A percentile compares a stretch with the other conserved stretches of the same genome.
These are phyloP conservation scores for Nemoura dubitans DNA, from an alignment of 2,888 invertebrate genomes.

Conservation along the genomic window DNA sequence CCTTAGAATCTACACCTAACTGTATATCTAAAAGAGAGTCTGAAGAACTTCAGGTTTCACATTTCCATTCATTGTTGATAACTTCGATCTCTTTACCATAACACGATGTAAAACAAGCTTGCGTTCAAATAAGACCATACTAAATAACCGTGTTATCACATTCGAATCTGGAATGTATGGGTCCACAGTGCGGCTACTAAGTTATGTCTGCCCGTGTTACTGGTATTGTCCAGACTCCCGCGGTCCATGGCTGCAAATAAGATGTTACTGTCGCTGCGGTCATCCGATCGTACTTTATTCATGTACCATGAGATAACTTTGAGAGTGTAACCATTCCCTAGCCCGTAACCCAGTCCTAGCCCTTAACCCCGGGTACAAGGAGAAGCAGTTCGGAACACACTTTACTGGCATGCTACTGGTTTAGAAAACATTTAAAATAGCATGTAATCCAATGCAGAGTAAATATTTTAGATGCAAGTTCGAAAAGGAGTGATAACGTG, in stretches of 20 bases:
- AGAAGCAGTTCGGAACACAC: no score
- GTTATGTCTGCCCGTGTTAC: slow-evolving; percentile 9
- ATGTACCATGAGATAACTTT: background rate
- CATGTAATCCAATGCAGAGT: no score
- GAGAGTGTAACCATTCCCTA: background rate
- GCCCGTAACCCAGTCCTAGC: background rate
- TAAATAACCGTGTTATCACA: slow-evolving; percentile 33
- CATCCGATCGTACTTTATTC: background rate
- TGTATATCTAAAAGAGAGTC: no score
- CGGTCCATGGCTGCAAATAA: background rate
- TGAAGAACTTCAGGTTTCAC: background rate
- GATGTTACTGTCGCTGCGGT: slow-evolving; percentile 28
- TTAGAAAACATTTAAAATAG: no score
- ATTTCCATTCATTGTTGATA: slow-evolving; percentile 23
- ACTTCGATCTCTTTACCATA: background rate
- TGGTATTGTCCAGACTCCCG: background rate
- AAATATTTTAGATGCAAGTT: no score
- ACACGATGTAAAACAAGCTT: slow-evolving; percentile 37
- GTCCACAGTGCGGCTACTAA: background rate
- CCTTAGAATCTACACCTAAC: no score
- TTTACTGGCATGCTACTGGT: no score
- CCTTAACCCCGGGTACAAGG: background rate
- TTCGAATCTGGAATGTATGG: slow-evolving; percentile 38
- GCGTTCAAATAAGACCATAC: background rate
- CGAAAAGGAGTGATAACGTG: no score